These are phyloP conservation scores for Brachionus rotundiformis DNA, from an alignment of 1,140 invertebrate genomes.

Conservation along the genomic window DNA sequence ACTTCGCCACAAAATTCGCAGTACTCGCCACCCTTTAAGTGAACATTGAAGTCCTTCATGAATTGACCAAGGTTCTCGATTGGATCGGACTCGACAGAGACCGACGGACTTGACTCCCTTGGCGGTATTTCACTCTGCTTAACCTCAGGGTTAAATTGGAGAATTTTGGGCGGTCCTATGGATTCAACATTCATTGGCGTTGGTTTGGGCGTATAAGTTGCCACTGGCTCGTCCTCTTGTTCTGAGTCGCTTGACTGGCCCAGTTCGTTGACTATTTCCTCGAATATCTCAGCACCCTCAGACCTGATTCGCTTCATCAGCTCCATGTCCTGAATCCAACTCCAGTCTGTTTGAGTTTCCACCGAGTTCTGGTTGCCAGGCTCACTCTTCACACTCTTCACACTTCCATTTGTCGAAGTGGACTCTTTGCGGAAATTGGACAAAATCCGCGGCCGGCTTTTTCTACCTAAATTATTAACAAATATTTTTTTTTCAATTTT, in stretches of 20 bases:
- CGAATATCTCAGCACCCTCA: conserved; percentile 11
- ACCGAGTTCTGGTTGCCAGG: background rate
- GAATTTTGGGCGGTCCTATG: conserved; percentile 25
- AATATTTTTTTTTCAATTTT: background rate
- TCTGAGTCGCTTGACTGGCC: conserved; percentile 37
- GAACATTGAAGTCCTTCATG: conserved; percentile 38
- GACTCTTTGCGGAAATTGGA: conserved; percentile 13
- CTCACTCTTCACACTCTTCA: background rate
- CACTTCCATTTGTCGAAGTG: background rate
- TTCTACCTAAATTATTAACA: background rate
- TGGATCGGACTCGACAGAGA: conserved; percentile 38
- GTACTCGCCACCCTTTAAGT: conserved; percentile 5
- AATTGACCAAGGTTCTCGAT: background rate
- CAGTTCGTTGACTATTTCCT: conserved; percentile 29
- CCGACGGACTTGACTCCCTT: background rate
- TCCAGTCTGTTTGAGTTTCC: conserved; percentile 46
- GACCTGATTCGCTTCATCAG: background rate
- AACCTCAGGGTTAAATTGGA: conserved; percentile 27
- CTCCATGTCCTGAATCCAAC: conserved; percentile 49
- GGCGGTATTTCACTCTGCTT: background rate
- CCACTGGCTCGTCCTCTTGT: background rate
- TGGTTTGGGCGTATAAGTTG: background rate
- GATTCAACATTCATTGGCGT: background rate
- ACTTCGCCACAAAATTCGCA: conserved; percentile 62
- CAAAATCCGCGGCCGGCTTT: background rate